These are phyloP conservation scores for Galagoides demidoff DNA, from an alignment of 2,797 vertebrate genomes.

Conservation along the genomic window DNA sequence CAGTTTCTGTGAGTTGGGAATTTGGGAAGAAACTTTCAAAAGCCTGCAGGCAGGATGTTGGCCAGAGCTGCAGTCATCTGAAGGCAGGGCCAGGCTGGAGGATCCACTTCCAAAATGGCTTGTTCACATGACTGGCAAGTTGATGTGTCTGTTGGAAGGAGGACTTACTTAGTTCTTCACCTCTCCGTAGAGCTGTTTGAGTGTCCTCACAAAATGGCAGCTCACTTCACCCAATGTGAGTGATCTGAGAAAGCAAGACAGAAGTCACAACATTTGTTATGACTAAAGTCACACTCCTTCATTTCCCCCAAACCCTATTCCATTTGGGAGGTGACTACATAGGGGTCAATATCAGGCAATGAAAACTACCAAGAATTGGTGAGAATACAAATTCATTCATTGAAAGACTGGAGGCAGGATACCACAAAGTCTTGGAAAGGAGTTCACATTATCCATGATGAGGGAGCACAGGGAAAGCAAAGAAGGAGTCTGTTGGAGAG, in stretches of 20 bases:
- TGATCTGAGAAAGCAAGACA: background rate
- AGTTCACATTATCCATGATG: background rate
- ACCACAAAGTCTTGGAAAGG: background rate
- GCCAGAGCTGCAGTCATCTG: background rate
- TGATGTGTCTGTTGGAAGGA: background rate
- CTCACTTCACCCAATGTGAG: background rate
- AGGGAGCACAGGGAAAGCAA: background rate
- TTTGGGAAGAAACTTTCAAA: background rate
- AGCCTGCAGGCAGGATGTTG: background rate
- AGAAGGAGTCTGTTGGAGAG: background rate
- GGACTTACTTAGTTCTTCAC: background rate
- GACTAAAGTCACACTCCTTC: background rate
- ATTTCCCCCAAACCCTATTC: background rate
- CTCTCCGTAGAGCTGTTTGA: background rate
- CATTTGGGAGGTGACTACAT: background rate
- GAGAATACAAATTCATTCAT: no score
- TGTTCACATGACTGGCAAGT: background rate
- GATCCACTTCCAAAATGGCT: background rate
- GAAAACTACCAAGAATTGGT: background rate
- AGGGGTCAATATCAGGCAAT: background rate
- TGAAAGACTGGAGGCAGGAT: background rate
- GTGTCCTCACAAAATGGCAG: background rate
- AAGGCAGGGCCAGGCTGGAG: background rate
- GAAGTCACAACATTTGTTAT: background rate
- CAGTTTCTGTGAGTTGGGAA: background rate